phyloP scores from a whole-genome alignment of 2,888 invertebrate species.

The Tachystola acroxantha region DNA sequence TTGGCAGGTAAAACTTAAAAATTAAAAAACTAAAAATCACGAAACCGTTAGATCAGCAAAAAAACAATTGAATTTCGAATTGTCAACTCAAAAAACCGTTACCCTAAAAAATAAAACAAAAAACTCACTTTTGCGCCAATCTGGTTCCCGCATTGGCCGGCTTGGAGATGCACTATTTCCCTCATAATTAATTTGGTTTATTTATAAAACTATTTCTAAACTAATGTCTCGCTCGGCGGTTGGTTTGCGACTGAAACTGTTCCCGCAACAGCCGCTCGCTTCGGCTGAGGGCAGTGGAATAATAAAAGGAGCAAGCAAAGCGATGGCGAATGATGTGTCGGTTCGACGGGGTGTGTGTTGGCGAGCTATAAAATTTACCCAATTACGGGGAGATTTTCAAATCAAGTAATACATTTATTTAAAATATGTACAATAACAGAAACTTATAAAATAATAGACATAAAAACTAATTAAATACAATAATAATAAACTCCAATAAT shows the following conservation, averaged over 20 bases:
- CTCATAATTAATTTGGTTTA: slow-evolving; percentile 78
- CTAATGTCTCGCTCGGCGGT: slow-evolving; percentile 10
- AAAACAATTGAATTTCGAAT: too few species aligned
- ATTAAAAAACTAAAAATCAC: too few species aligned
- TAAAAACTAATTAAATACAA: too few species aligned
- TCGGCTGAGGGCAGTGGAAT: slow-evolving; percentile 45
- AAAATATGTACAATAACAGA: too few species aligned
- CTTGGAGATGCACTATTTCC: slow-evolving; percentile 90
- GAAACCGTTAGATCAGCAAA: too few species aligned
- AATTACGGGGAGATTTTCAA: slow-evolving; percentile 23
- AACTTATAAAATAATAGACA: too few species aligned
- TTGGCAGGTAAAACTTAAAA: too few species aligned
- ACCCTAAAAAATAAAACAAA: slow-evolving; percentile 19
- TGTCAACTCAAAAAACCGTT: slow-evolving; percentile 16
- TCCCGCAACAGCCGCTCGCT: slow-evolving; percentile 36
- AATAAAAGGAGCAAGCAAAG: slow-evolving; percentile 35
- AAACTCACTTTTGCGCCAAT: slow-evolving; percentile 81
- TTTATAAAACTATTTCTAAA: slow-evolving; percentile 17
- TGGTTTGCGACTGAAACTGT: slow-evolving; percentile 5
- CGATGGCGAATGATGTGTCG: slow-evolving; percentile 30
- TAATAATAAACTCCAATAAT: too few species aligned
- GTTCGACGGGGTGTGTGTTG: slow-evolving; percentile 59
- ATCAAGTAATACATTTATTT: too few species aligned
- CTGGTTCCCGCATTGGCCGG: slow-evolving; percentile 92
- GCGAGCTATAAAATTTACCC: slow-evolving; percentile 21